phyloP scores from a whole-genome alignment of 1,140 invertebrate genomes.

The Neodiprion lecontei region DNA sequence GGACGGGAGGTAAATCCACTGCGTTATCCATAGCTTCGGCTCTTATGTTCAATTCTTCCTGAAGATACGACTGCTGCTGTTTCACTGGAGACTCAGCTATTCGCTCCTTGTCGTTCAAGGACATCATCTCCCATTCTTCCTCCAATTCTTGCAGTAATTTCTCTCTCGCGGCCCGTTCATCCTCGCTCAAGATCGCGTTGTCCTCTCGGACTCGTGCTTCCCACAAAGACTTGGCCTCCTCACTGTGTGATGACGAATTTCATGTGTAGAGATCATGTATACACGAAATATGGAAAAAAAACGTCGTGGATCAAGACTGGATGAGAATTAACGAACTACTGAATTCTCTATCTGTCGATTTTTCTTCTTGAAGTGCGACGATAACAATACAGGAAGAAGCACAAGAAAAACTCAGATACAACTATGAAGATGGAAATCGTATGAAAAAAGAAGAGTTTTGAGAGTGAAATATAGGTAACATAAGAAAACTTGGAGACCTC shows the following conservation, averaged over 20 bases:
- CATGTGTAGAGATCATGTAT: not conserved
- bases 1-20: not conserved
- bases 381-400: no score
- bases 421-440: no score
- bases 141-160: slow-evolving; percentile 43
- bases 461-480: no score
- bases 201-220: slow-evolving; percentile 50
- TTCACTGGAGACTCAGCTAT: slow-evolving; percentile 23
- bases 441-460: no score
- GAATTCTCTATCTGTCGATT: no score
- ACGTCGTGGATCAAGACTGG: slow-evolving; percentile 12
- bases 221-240: slow-evolving; percentile 52
- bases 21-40: not conserved
- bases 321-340: no score
- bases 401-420: no score
- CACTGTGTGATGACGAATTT: slow-evolving; percentile 31
- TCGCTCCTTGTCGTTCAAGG: slow-evolving; percentile 46
- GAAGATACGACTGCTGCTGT: not conserved
- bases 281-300: slow-evolving; percentile 13
- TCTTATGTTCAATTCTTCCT: not conserved
- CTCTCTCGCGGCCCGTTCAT: slow-evolving; percentile 35
- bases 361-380: no score
- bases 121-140: slow-evolving; percentile 48
- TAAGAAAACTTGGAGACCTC: no score
- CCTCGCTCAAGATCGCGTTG: slow-evolving; percentile 26